phyloP scores from a whole-genome alignment of 2,113 vertebrate genomes.

The Myiopsitta monachus region DNA sequence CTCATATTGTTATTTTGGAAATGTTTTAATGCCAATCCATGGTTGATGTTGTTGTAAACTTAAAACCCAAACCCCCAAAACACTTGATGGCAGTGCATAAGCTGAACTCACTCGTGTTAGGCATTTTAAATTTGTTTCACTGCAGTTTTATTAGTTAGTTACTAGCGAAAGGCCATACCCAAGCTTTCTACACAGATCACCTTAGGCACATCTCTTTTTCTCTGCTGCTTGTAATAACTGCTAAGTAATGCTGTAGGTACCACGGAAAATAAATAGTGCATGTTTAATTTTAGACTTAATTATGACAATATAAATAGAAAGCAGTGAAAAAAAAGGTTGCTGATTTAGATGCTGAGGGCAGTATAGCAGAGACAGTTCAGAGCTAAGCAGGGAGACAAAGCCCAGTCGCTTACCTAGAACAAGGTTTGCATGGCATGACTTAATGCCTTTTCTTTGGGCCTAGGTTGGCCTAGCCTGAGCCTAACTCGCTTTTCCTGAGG shows the following conservation, averaged over 20 bases:
- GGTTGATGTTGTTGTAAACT: neutral
- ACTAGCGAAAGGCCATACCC: neutral
- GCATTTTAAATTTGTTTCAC: neutral
- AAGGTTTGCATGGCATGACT: neutral
- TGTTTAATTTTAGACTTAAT: neutral
- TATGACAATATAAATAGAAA: neutral
- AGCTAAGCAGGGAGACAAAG: neutral
- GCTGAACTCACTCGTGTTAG: neutral
- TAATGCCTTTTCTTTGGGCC: neutral
- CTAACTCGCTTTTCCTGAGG: neutral
- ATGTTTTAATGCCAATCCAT: neutral
- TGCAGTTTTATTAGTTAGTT: neutral
- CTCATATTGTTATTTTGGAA: neutral
- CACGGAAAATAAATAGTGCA: neutral
- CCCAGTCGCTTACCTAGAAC: neutral
- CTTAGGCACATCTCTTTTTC: neutral
- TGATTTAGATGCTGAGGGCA: neutral
- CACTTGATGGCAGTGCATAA: neutral
- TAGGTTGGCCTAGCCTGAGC: neutral
- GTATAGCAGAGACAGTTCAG: neutral
- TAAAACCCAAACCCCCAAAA: neutral
- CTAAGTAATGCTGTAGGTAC: neutral
- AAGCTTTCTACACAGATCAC: neutral
- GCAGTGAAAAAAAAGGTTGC: neutral
- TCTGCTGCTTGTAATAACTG: neutral